Conservation (phyloP, 2,113 vertebrate genomes). For the Cyrtonyx montezumae region DNA sequence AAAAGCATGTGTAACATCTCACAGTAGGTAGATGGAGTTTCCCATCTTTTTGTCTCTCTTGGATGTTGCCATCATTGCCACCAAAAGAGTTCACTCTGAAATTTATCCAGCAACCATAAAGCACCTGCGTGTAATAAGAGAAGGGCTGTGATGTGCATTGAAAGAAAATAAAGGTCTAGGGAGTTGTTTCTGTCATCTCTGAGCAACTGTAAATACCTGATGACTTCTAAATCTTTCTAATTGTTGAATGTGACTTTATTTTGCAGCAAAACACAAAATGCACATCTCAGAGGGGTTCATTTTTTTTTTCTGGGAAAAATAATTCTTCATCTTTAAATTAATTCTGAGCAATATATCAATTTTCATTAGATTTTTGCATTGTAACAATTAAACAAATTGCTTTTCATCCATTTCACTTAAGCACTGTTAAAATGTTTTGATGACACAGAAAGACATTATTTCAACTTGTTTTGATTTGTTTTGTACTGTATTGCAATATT, state of each 20-base stretch:
- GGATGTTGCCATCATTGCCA: background rate
- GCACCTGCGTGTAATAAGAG: background rate
- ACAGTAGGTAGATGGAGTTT: background rate
- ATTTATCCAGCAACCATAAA: background rate
- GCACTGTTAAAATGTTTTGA: background rate
- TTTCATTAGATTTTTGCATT: background rate
- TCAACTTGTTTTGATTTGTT: background rate
- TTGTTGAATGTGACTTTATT: background rate
- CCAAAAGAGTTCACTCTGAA: background rate
- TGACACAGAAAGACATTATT: background rate
- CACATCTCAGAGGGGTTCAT: background rate
- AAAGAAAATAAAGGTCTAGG: background rate
- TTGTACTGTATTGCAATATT: conserved; percentile 1
- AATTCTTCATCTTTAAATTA: background rate
- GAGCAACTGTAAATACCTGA: background rate
- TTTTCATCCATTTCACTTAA: conserved; percentile 25
- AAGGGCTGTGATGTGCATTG: background rate
- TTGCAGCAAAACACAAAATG: background rate
- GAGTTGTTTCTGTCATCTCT: background rate
- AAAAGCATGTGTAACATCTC: background rate
- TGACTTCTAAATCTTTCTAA: background rate
- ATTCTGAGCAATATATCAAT: background rate
- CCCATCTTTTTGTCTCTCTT: background rate
- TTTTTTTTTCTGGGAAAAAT: background rate
- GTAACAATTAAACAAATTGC: background rate